phyloP scores from a whole-genome alignment of 2,888 invertebrate genomes.

The Lottia gigantea region DNA sequence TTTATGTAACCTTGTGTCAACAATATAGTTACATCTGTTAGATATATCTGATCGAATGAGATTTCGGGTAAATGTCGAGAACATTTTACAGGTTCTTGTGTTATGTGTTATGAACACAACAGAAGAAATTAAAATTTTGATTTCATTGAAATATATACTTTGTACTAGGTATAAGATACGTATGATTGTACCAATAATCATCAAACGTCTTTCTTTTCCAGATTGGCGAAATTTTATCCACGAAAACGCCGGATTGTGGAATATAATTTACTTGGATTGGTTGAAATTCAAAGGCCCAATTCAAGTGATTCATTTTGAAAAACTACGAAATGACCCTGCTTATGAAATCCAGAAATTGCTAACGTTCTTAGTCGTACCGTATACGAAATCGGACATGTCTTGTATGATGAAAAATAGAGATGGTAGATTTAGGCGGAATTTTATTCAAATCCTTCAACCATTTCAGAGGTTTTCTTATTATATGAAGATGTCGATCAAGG shows the following conservation, averaged over 20 bases:
- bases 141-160: no score
- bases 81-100: no score
- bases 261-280: constrained; percentile 35
- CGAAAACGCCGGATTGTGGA: constrained; percentile 29
- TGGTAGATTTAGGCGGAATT: constrained; percentile 28
- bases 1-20: no score
- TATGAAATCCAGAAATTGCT: constrained; percentile 26
- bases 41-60: no score
- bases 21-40: no score
- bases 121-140: no score
- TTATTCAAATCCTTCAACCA: background rate
- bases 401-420: constrained; percentile 34
- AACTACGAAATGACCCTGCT: constrained; percentile 23
- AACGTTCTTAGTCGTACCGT: constrained; percentile 28
- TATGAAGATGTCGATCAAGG: background rate
- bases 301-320: constrained; percentile 29
- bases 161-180: no score
- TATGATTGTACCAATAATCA: background rate
- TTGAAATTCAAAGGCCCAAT: constrained; percentile 35
- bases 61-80: no score
- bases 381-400: constrained; percentile 22
- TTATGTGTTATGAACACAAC: no score
- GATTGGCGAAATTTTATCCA: constrained; percentile 34
- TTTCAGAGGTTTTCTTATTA: background rate
- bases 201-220: constrained; percentile 19